Base-by-base conservation (phyloP, 2,888 invertebrate genomes). In the Lamproptera curius region DNA sequence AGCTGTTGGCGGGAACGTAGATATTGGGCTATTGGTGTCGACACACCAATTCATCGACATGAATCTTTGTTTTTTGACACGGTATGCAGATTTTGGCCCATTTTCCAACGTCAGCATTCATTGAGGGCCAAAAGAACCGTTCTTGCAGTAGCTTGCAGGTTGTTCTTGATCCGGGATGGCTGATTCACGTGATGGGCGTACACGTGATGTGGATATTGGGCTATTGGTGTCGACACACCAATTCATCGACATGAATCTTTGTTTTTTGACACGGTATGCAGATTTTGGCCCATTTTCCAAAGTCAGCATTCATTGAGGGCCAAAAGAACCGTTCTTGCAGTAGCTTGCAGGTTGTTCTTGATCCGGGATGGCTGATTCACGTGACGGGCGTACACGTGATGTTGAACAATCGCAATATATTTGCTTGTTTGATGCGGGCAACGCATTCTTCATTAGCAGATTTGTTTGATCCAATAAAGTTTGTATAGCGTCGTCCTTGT, bases 1-100 rank as follows among this genome's bases (percentile, higher is more conserved):
- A 3, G 13, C 14, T 2, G 34, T 6, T 41, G 42, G 14, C 14
- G 34, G 34, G 34, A 52, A 56, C 14, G 36, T 11, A n/a, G 20
- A 35, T 9, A 45, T 17, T 8, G 34, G 34, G n/a, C 46, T 41
- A n/a, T 10, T 14, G 10, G 54, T 58, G 16, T 58, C 55, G n/a
- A 46, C n/a, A n/a, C n/a, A n/a, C n/a, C n/a, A n/a, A n/a, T n/a
- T n/a, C n/a, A n/a, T n/a, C n/a, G n/a, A n/a, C 13, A 1, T 48
- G 14, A 3, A 55, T 17, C 41, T 59, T 56, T 2, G 46, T 15
- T 16, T 16, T 16, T 36, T 57, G 57, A 33, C 55, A 55, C 10
- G 5, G 9, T 34, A 52, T 14, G 40, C 52, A 49, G 8, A 42
- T 15, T 15, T 52, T 49, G 2, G 42, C n/a, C 43, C 49, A 52